Conservation (phyloP, 2,797 vertebrate species). For the Taeniopygia guttata region DNA sequence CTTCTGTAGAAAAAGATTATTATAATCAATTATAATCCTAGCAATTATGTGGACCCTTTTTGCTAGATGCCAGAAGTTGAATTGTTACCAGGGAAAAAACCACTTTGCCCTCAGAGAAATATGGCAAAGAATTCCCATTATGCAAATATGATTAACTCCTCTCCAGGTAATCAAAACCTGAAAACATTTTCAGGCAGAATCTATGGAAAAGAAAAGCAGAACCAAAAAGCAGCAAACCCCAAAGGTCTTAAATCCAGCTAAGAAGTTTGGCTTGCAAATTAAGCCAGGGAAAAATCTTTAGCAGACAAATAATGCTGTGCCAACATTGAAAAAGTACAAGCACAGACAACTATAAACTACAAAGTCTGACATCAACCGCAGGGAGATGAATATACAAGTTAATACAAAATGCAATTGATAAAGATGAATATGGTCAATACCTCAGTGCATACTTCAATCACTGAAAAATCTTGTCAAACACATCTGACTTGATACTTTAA, state of each 20-base stretch:
- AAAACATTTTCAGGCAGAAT: background rate
- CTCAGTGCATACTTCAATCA: background rate
- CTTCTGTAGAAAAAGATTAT: background rate
- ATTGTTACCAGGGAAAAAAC: background rate
- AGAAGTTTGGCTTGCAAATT: background rate
- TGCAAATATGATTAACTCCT: background rate
- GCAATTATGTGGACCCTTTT: background rate
- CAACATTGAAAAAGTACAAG: background rate
- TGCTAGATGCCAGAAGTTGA: background rate
- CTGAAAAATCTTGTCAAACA: background rate
- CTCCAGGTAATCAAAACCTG: slow-evolving; percentile 7
- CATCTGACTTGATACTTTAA: background rate
- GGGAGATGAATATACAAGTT: background rate
- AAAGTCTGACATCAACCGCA: background rate
- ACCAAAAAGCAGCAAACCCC: background rate
- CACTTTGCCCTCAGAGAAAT: background rate
- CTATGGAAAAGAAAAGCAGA: background rate
- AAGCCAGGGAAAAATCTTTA: background rate
- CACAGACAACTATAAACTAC: background rate
- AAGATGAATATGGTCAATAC: background rate
- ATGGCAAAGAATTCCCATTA: background rate
- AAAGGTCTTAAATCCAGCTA: background rate
- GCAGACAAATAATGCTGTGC: background rate
- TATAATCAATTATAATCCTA: background rate
- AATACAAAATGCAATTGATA: background rate